Percentiles rank a stretch among this genome's conserved stretches.
phyloP scores from a whole-genome alignment of 2,113 vertebrate genomes.

The Pogona vitticeps region DNA sequence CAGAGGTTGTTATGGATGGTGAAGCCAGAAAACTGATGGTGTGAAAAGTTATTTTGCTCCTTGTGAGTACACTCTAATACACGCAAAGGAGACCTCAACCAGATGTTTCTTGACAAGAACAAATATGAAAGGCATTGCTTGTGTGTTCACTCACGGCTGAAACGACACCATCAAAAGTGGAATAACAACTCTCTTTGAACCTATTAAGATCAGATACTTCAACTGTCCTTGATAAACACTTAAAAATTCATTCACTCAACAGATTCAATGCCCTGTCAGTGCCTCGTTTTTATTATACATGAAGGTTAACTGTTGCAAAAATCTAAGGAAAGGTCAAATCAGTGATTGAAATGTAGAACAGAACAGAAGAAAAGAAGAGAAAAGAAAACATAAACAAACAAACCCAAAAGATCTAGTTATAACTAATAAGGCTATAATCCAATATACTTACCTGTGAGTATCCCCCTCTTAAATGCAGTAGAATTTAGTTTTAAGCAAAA shows the following conservation, averaged over 20 bases:
- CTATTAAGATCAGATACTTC: not conserved
- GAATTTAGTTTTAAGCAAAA: no score
- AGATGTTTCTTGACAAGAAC: not conserved
- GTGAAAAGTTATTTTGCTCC: not conserved
- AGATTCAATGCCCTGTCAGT: no score
- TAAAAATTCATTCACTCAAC: not conserved
- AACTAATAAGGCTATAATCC: no score
- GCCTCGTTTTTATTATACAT: no score
- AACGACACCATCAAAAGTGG: not conserved
- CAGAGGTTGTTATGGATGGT: not conserved
- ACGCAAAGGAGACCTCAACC: not conserved
- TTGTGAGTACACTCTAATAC: not conserved
- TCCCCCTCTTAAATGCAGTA: no score
- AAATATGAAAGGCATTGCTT: not conserved
- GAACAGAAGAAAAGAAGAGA: no score
- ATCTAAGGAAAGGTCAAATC: no score
- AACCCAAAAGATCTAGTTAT: no score
- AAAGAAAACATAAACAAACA: no score
- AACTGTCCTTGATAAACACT: not conserved
- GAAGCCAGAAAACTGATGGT: slow-evolving; percentile 6
- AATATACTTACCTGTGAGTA: no score
- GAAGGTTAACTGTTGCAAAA: no score
- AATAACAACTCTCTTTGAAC: slow-evolving; percentile 4
- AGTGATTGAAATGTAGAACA: no score
- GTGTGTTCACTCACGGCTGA: not conserved